Conservation (phyloP, 1,140 invertebrate species). For the Physella acuta region DNA sequence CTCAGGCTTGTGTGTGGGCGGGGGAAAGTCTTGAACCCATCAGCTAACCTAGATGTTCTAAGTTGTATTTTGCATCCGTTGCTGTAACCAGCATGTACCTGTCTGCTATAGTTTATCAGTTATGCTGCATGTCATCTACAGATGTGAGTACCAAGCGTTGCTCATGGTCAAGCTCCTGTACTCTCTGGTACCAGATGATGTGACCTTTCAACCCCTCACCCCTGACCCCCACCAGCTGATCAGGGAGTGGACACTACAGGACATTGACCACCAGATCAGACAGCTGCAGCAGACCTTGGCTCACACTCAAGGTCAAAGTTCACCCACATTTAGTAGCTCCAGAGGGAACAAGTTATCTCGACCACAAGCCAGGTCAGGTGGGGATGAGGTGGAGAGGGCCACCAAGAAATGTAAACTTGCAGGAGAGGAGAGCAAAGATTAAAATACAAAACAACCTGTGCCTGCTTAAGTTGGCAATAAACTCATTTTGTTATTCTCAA, state of each 20-base stretch:
- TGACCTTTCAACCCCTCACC: not conserved
- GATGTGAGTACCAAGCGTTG: not conserved
- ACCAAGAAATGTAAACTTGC: too few species aligned
- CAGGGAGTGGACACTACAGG: not conserved
- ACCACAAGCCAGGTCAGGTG: not conserved
- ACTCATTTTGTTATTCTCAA: too few species aligned
- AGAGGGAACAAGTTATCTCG: not conserved
- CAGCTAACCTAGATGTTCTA: not conserved
- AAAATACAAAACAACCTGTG: too few species aligned
- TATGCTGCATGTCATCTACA: not conserved
- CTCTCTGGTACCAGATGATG: constrained; percentile 4
- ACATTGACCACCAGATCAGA: not conserved
- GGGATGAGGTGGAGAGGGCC: not conserved
- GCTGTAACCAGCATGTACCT: not conserved
- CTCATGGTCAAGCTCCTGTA: constrained; percentile 13
- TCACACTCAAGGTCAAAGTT: not conserved
- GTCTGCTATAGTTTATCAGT: not conserved
- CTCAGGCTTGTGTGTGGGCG: not conserved
- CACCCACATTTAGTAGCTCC: too few species aligned
- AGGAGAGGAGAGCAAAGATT: too few species aligned
- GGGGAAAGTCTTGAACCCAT: not conserved
- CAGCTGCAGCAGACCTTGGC: not conserved
- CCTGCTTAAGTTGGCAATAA: too few species aligned
- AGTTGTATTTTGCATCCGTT: not conserved
- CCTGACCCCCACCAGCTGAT: too few species aligned